These are phyloP conservation scores for Equus przewalskii DNA, from an alignment of 2,113 vertebrate species.

Conservation along the genomic window DNA sequence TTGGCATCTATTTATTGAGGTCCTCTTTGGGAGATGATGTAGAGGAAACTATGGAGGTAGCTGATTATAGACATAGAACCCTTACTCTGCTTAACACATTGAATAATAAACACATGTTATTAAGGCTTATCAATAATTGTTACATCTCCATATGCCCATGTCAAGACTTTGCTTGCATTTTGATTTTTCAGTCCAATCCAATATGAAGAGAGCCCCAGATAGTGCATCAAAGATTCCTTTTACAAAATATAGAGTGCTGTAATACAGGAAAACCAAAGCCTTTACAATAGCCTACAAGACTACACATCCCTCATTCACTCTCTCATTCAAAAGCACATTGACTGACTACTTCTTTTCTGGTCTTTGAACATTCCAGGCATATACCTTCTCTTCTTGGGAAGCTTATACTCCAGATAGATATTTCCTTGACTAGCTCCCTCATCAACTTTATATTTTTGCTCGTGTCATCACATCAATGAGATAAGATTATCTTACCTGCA, in stretches of 20 bases:
- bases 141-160: constrained; percentile 14
- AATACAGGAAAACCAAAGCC: not conserved
- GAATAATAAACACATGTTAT: not conserved
- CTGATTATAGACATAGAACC: not conserved
- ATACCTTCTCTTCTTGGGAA: not conserved
- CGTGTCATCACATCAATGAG: not conserved
- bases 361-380: not conserved
- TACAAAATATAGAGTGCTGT: not conserved
- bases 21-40: not conserved
- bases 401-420: not conserved
- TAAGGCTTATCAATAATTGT: constrained; percentile 35
- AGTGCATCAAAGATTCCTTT: constrained; percentile 33
- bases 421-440: not conserved
- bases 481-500: not conserved
- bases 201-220: not conserved
- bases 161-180: not conserved
- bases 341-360: not conserved
- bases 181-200: constrained; percentile 69
- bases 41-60: not conserved
- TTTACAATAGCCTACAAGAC: not conserved
- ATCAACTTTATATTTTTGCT: not conserved
- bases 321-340: too few species aligned
- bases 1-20: not conserved
- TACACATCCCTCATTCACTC: not conserved
- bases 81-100: not conserved